Conservation (phyloP, 2,888 invertebrate genomes). For the Alsophila aescularia region DNA sequence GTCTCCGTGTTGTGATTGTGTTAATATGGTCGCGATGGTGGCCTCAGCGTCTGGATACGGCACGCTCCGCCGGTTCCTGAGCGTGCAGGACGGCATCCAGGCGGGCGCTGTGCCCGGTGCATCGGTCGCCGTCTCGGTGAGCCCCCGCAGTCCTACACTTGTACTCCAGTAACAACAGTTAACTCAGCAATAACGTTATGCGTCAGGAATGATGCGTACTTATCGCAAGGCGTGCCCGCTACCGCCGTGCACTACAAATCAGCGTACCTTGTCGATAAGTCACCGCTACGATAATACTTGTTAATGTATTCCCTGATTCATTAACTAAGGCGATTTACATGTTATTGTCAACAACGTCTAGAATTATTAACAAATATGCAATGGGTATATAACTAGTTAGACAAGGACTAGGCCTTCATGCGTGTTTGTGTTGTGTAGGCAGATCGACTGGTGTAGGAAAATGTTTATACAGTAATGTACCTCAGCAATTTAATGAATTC, state of each 20-base stretch:
- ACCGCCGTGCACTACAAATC: conserved; percentile 29
- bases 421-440: conserved; percentile 24
- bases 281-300: conserved; percentile 42
- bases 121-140: conserved; percentile 80
- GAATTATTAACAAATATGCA: conserved; percentile 24
- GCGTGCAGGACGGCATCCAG: conserved; percentile 75
- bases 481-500: too few relatives aligned
- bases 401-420: conserved; percentile 25
- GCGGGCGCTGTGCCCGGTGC: conserved; percentile 66
- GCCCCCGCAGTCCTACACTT: conserved; percentile 36
- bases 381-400: conserved; percentile 11
- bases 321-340: conserved; percentile 33
- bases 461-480: neutral
- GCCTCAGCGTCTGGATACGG: conserved; percentile 81
- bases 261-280: conserved; percentile 45
- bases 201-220: conserved; percentile 61
- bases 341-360: conserved; percentile 30
- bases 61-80: conserved; percentile 79
- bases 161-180: conserved; percentile 29
- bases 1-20: conserved; percentile 63
- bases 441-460: conserved; percentile 3
- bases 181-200: conserved; percentile 51
- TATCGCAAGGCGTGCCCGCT: conserved; percentile 53
- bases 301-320: conserved; percentile 38
- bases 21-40: conserved; percentile 80